A percentile compares a stretch with the other conserved stretches of the same genome.
Evolutionary conservation across 2,797 vertebrate genomes (phyloP).

Genomic region (Bradypodion pumilum): DNA sequence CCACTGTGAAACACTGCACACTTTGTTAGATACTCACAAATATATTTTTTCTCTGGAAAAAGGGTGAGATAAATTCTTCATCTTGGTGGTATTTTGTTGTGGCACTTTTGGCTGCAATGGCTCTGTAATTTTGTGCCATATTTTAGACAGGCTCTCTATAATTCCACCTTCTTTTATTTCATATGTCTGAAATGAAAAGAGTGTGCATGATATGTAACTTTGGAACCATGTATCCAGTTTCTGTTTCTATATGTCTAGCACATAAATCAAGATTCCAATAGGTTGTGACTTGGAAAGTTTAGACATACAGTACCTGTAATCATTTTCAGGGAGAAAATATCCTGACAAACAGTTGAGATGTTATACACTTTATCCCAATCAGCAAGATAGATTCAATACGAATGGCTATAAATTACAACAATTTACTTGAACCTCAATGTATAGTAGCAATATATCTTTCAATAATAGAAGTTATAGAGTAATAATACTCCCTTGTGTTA

Average conservation of each 20-base stretch:
- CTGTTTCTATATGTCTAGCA: background rate
- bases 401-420: background rate
- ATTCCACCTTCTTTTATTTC: constrained; percentile 86
- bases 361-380: background rate
- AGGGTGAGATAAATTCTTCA: constrained; percentile 89
- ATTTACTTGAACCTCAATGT: background rate
- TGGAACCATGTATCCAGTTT: background rate
- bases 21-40: constrained; percentile 83
- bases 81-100: constrained; percentile 73
- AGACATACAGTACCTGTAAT: background rate
- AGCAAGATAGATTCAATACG: background rate
- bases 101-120: constrained; percentile 90
- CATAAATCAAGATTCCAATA: background rate
- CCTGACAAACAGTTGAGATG: background rate
- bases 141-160: constrained; percentile 77
- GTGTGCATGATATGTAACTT: background rate
- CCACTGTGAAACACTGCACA: no score
- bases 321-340: background rate
- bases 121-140: constrained; percentile 81
- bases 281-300: background rate
- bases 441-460: background rate
- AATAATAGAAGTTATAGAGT: no score
- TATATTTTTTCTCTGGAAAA: constrained; percentile 96
- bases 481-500: no score
- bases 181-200: constrained; percentile 81